Percentiles rank a stretch among this genome's conserved stretches.
Evolutionary conservation across 2,113 vertebrate species (phyloP).

Genomic region (Onychorhynchus coronatus): DNA sequence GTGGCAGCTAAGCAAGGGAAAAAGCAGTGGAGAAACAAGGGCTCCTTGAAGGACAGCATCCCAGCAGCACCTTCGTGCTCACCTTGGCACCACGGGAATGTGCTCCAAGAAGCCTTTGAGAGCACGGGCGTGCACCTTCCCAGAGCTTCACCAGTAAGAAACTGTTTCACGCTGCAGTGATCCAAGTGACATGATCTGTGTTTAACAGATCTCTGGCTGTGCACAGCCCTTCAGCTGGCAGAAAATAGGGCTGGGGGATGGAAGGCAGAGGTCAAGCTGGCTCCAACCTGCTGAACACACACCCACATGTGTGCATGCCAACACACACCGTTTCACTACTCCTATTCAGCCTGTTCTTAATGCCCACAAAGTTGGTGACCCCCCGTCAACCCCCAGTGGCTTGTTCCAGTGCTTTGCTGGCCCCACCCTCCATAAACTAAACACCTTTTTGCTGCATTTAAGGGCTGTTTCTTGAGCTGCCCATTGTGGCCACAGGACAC

Average conservation of each 20-base stretch:
- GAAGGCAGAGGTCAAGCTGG: too few species aligned
- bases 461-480: neutral
- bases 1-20: neutral
- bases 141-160: fast-evolving
- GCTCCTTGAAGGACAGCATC: neutral
- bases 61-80: fast-evolving
- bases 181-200: fast-evolving
- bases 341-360: neutral
- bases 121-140: fast-evolving
- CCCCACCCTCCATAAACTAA: neutral
- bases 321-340: fast-evolving
- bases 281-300: fast-evolving
- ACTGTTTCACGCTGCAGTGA: neutral
- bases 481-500: fast-evolving
- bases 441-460: neutral
- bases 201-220: neutral
- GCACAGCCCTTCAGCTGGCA: neutral
- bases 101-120: neutral
- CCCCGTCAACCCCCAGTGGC: fast-evolving
- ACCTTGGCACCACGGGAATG: fast-evolving
- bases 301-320: fast-evolving
- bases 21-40: neutral
- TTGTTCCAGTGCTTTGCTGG: neutral
- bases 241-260: neutral
- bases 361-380: neutral